A percentile compares a stretch with the other conserved stretches of the same genome.
Conservation (phyloP, 2,888 invertebrate genomes). For the Emmelina monodactyla region DNA sequence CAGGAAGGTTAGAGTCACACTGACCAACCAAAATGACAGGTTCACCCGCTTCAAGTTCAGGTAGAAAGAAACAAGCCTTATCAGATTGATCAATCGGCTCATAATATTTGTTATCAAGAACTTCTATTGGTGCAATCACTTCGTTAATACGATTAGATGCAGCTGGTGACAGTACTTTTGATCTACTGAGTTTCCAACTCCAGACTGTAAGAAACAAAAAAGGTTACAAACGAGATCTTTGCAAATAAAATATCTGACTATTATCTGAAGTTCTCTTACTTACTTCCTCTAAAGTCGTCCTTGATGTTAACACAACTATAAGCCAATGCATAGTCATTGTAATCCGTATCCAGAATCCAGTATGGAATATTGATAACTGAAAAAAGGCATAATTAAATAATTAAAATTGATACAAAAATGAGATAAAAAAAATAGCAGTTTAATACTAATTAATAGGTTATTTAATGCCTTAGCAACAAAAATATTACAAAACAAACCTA, state of each 20-base stretch:
- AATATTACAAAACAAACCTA: not conserved
- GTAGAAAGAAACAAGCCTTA: constrained; percentile 35
- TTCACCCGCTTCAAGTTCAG: constrained; percentile 11
- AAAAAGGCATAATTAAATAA: constrained; percentile 8
- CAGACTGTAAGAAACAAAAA: constrained; percentile 18
- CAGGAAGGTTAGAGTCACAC: constrained; percentile 22
- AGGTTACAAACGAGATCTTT: not conserved
- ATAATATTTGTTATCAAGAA: constrained; percentile 29
- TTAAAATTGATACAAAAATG: not conserved
- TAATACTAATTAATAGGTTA: not conserved
- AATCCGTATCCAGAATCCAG: constrained; percentile 29
- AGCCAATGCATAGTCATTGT: constrained; percentile 24
- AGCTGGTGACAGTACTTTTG: constrained; percentile 19
- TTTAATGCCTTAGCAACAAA: constrained; percentile 1
- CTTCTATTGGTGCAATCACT: constrained; percentile 23
- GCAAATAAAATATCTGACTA: not conserved
- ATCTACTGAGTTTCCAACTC: constrained; percentile 44
- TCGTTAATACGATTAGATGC: constrained; percentile 23
- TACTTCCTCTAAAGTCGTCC: constrained; percentile 35
- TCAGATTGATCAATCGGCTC: constrained; percentile 25
- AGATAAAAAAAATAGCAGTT: constrained; percentile 9
- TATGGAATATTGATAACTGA: constrained; percentile 23
- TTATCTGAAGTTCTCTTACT: constrained; percentile 11
- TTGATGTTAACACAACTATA: constrained; percentile 27
- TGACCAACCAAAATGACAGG: constrained; percentile 22